Base-by-base conservation (phyloP, 1,140 invertebrate species). In the Drosophila rufa region DNA sequence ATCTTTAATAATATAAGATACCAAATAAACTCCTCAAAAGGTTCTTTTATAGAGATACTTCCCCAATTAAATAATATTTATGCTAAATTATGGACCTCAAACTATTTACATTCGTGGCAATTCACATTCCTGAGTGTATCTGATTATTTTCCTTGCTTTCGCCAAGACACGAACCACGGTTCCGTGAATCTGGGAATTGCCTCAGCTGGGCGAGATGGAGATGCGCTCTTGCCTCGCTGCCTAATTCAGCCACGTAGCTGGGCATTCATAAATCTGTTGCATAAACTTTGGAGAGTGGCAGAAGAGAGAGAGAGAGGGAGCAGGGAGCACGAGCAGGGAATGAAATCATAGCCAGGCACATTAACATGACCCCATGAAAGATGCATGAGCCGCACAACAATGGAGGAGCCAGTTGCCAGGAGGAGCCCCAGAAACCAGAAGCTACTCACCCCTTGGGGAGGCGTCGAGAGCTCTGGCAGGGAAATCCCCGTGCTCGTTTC, bases 211-310 rank as follows among this genome's bases (percentile, higher is more conserved):
- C 47, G 38, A 55, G 51, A 55, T 38, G 33, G 11, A 30, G n/a
- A 47, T 53, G 25, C 38, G 30, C 56, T 51, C 59, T n/a, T n/a
- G 45, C 48, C 45, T 55, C 58, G 56, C 57, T 68, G 67, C 53
- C 56, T 70, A 62, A 70, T 53, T 78, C 73, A 70, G 77, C 80
- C 81, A 90, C 81, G 78, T 85, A 62, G 62, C 55, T 80, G 69
- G 45, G 73, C 74, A 70, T 69, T 73, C 82, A 89, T 84, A 89
- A 89, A 89, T 89, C 85, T 90, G 75, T 79, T 90, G 85, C 85
- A 89, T 85, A 89, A 89, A 85, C 78, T 90, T 82, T 71, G 48
- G 14, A 58, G 14, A 30, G 50, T 38, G 17, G 55, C 65, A 33
- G 14, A 12, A 42, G 40, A 45, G 36, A 36, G 69, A 12, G 14